These are phyloP conservation scores for roundworm (Caenorhabditis elegans) DNA, from an alignment of 1,140 invertebrate species.

Conservation along the genomic window WBcel235 BX284605.5:4356001-4356500, in stretches of 20 bases:
- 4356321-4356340: slow-evolving; percentile 30
- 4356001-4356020: not conserved
- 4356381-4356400: not conserved
- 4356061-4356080: not conserved
- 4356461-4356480: not conserved
- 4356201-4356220: slow-evolving; percentile 2
- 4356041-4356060: not conserved
- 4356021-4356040: not conserved
- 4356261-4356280: slow-evolving; percentile 5
- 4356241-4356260: not conserved
- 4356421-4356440: slow-evolving; percentile 6
- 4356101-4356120: not conserved
- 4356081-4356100: not conserved
- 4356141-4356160: slow-evolving; percentile 23
- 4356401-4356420: not conserved
- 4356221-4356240: slow-evolving; percentile 19
- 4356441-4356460: not conserved
- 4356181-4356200: too few species aligned
- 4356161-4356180: too few species aligned
- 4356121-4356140: not conserved
- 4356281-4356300: slow-evolving; percentile 15
- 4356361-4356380: not conserved
- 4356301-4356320: not conserved
- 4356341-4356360: not conserved
- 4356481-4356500: not conserved